These are phyloP conservation scores for Tragulus kanchil DNA, from an alignment of 2,113 vertebrate genomes.

Conservation along the genomic window DNA sequence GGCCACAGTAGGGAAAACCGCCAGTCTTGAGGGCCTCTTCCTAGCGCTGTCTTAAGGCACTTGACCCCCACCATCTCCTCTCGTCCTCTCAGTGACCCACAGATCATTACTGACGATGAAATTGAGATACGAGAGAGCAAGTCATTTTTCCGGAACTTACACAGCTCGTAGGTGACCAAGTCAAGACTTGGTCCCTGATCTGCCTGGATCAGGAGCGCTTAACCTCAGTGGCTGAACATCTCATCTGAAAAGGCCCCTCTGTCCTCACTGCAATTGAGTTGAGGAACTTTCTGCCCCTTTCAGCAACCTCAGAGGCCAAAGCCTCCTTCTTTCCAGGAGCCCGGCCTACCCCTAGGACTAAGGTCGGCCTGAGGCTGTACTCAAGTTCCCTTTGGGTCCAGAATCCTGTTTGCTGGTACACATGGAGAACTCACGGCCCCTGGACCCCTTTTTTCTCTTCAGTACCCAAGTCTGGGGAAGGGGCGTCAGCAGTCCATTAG, in stretches of 20 bases:
- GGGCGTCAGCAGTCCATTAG: neutral
- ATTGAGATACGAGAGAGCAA: neutral
- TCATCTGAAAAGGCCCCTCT: neutral
- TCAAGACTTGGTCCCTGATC: neutral
- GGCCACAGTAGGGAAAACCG: neutral
- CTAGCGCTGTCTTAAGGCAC: neutral
- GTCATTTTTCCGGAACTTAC: neutral
- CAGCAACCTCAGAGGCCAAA: neutral
- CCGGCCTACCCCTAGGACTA: neutral
- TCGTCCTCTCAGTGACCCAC: neutral
- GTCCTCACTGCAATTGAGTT: neutral
- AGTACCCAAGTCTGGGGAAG: neutral
- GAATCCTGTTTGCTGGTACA: slow-evolving; percentile 31
- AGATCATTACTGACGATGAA: neutral
- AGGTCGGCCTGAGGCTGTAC: neutral
- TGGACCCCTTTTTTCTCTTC: neutral
- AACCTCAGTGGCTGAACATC: neutral
- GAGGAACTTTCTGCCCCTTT: neutral
- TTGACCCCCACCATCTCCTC: neutral
- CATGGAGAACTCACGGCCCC: neutral
- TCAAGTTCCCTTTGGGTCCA: neutral
- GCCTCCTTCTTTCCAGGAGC: neutral
- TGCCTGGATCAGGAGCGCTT: neutral
- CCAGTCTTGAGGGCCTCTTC: no score
- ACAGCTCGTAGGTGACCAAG: neutral